These are phyloP conservation scores for Prietella phreatophila DNA, from an alignment of 2,113 vertebrate genomes.

Conservation along the genomic window DNA sequence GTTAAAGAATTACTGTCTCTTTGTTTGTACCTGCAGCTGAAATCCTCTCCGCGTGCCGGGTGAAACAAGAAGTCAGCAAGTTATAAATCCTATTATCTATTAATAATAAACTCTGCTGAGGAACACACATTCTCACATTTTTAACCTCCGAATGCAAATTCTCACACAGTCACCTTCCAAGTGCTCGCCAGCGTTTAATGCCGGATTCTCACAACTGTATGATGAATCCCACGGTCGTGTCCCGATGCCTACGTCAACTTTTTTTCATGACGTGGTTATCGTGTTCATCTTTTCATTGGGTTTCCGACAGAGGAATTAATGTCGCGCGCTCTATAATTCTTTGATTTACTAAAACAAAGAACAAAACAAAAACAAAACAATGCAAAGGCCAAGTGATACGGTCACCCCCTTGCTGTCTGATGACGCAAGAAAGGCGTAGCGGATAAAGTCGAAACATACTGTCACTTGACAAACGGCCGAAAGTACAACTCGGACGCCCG, in stretches of 20 bases:
- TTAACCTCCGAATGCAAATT: constrained; percentile 18
- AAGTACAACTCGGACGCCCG: background rate
- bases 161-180: background rate
- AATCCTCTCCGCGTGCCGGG: background rate
- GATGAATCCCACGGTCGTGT: no score
- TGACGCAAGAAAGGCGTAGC: background rate
- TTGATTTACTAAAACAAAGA: background rate
- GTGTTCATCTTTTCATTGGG: background rate
- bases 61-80: background rate
- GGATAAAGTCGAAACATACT: constrained; percentile 1
- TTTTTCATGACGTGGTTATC: background rate
- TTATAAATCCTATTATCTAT: background rate
- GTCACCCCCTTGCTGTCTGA: background rate
- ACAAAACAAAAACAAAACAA: no score
- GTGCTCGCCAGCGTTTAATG: background rate
- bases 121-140: constrained; percentile 12
- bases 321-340: background rate
- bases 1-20: background rate
- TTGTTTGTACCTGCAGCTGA: background rate
- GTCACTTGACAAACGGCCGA: constrained; percentile 5
- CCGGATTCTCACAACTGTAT: background rate
- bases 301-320: background rate
- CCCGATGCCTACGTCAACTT: background rate
- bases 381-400: no score
- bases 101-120: constrained; percentile 2